Conservation (phyloP, 1,140 invertebrate species). For the Caenorhabditis remanei region DNA sequence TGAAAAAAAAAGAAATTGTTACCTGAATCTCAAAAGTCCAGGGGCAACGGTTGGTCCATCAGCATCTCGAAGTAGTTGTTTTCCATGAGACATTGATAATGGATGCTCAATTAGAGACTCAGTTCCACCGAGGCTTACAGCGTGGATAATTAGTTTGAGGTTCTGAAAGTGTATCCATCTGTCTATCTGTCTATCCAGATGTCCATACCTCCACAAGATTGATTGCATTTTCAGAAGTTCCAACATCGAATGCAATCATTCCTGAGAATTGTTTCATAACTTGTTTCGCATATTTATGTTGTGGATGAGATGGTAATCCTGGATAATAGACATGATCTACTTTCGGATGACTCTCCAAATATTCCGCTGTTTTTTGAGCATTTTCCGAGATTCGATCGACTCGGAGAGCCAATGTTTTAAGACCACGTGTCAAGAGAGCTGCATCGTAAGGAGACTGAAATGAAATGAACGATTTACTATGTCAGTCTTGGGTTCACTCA, state of each 20-base stretch:
- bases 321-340: constrained; percentile 52
- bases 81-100: constrained; percentile 56
- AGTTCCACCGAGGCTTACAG: constrained; percentile 53
- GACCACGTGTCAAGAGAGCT: constrained; percentile 51
- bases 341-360: constrained; percentile 50
- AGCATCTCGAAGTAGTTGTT: constrained; percentile 22
- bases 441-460: constrained; percentile 59
- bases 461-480: not conserved
- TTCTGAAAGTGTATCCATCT: not conserved
- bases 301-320: constrained; percentile 44
- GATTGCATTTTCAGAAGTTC: constrained; percentile 56
- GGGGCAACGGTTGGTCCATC: constrained; percentile 38
- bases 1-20: not conserved
- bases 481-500: not conserved
- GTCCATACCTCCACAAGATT: constrained; percentile 44
- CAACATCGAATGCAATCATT: constrained; percentile 62
- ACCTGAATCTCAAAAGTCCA: constrained; percentile 55
- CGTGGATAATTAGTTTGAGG: constrained; percentile 54
- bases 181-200: too few relatives aligned
- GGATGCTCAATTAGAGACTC: constrained; percentile 62
- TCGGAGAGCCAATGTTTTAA: constrained; percentile 56
- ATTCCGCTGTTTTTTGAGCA: constrained; percentile 56
- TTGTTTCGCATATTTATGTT: constrained; percentile 42
- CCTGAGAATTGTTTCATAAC: constrained; percentile 49
- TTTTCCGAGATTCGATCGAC: constrained; percentile 57